phyloP scores from a whole-genome alignment of 2,113 vertebrate species.

The Caranx ignobilis region DNA sequence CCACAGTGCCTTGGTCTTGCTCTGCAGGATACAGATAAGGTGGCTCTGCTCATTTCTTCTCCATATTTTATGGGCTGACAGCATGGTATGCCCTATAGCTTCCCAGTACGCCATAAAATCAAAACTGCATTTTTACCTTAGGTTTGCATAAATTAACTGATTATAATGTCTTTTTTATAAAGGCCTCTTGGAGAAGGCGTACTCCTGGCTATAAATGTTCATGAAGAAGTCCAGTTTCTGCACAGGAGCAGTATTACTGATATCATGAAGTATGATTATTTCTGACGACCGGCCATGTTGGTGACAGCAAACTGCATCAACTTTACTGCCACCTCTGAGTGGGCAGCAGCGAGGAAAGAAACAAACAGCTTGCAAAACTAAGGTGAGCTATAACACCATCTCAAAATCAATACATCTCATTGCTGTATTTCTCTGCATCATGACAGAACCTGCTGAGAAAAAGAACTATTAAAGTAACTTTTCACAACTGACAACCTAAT shows the following conservation, averaged over 20 bases:
- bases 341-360: conserved; percentile 31
- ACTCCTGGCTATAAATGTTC: conserved; percentile 17
- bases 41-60: conserved; percentile 42
- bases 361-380: conserved; percentile 56
- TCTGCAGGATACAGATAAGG: conserved; percentile 72
- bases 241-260: neutral
- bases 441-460: conserved; percentile 1
- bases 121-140: conserved; percentile 23
- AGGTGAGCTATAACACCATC: conserved; percentile 49
- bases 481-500: conserved; percentile 29
- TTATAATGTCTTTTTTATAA: conserved; percentile 28
- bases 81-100: conserved; percentile 24
- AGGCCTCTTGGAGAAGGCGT: conserved; percentile 13
- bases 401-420: conserved; percentile 59
- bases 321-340: conserved; percentile 33
- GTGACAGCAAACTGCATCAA: conserved; percentile 46
- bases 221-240: conserved; percentile 17
- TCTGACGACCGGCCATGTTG: conserved; percentile 37
- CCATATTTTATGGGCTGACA: conserved; percentile 55
- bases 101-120: conserved; percentile 33
- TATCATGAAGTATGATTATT: conserved; percentile 36
- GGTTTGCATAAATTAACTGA: conserved; percentile 59
- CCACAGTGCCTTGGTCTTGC: conserved; percentile 35
- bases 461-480: conserved; percentile 41
- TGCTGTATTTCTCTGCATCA: conserved; percentile 34